Evolutionary conservation across 2,888 invertebrate genomes (phyloP), one percentile per base, ranked within the genome.

Genomic region (Pandemis corylana): DNA sequence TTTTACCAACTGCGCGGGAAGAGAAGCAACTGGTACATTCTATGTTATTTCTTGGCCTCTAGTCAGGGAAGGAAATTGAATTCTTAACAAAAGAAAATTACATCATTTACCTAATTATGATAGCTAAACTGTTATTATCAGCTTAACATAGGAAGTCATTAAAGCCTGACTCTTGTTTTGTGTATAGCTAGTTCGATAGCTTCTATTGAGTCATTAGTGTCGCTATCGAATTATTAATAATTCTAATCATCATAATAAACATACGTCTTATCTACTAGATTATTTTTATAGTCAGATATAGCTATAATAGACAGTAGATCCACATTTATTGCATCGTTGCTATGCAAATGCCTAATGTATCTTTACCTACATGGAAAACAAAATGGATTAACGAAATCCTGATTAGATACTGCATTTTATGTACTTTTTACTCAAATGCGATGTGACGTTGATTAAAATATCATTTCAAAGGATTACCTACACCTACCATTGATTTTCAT

Each of bases 241-340:
- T 7, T 36, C 28, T 66, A 36, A 66, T 66, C 49, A 41, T n/a
- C 53, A 53, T 41, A 67, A 53, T 67, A 67, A 67, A 53, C 10
- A 67, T n/a, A 4, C 5, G 13, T 7, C 13, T 41, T 62, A 36
- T 62, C 59, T 28, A 12, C 4, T 62, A 62, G 62, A 62, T 62
- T 62, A 62, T 13, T 59, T 59, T 20, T 62, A 20, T 62, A 62
- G 41, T 41, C 41, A 15, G 20, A 13, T 20, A 20, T 20, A 36
- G 28, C 10, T 59, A 9, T 59, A 59, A 5, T 56, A 20, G n/a
- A 20, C 5, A 2, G 20, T n/a, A 53, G 51, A 53, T n/a, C 51
- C 15, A 49, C 7, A 7, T 59, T 28, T 59, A 59, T 28, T 59
- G 59, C 59, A 28, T 28, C 28, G 59, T 53, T 53, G 15, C 53